phyloP scores from a whole-genome alignment of 30 jellyfish, hydroid and myxozoan species.

The Haliclystus octoradiatus region DNA sequence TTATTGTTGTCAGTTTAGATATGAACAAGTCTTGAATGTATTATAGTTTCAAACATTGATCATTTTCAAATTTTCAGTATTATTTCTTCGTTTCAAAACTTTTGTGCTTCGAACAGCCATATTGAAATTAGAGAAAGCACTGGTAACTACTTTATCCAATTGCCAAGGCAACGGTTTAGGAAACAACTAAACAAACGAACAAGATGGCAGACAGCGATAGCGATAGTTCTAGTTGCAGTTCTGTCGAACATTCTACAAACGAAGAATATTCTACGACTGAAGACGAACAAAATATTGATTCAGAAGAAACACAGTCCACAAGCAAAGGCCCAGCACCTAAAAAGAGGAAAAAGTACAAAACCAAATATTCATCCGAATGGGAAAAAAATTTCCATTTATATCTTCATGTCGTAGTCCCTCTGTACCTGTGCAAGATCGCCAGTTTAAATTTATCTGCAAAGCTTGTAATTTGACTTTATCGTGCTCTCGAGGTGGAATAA shows the following conservation, averaged over 20 bases:
- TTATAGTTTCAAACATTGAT: too few relatives aligned
- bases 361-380: neutral
- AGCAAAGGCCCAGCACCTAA: neutral
- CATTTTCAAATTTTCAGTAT: too few relatives aligned
- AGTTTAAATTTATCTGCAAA: neutral
- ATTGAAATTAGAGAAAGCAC: too few relatives aligned
- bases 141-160: neutral
- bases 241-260: too few relatives aligned
- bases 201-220: constrained; percentile 1
- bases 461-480: neutral
- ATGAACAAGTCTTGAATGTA: too few relatives aligned
- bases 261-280: neutral
- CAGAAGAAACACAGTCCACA: neutral
- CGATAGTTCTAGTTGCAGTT: too few relatives aligned
- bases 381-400: neutral
- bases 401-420: neutral
- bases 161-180: too few relatives aligned
- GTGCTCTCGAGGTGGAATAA: constrained; percentile 1
- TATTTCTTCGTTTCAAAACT: too few relatives aligned
- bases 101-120: too few relatives aligned
- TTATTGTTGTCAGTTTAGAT: too few relatives aligned
- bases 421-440: neutral
- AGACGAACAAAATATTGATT: neutral
- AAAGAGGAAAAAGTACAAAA: neutral
- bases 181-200: too few relatives aligned